Evolutionary conservation across 2,113 vertebrate genomes (phyloP).

Genomic region (Smithornis capensis): DNA sequence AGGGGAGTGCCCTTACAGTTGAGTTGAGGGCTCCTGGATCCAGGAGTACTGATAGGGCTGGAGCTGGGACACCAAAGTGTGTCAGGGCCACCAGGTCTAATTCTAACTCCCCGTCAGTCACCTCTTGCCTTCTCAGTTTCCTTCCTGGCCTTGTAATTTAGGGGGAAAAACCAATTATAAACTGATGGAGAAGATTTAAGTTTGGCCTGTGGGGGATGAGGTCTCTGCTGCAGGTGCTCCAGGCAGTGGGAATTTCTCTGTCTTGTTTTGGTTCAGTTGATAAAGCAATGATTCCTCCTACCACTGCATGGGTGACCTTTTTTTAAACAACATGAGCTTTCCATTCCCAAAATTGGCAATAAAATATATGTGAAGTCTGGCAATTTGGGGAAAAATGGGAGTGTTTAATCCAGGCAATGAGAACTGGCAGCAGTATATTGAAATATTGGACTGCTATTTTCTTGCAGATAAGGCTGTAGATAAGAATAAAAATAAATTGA

Average conservation of each 20-base stretch:
- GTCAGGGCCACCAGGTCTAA: neutral
- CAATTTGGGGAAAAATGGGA: neutral
- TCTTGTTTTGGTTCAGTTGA: neutral
- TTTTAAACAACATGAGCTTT: neutral
- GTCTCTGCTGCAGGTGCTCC: neutral
- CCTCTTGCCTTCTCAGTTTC: neutral
- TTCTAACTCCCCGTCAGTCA: neutral
- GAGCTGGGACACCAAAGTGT: neutral
- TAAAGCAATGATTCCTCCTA: neutral
- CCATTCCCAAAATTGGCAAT: neutral
- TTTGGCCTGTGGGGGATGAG: neutral
- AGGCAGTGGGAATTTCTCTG: neutral
- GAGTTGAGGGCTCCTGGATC: fast-evolving
- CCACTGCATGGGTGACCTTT: neutral
- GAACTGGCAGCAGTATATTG: neutral
- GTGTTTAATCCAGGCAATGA: neutral
- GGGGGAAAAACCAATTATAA: neutral
- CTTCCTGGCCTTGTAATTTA: neutral
- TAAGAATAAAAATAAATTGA: neutral
- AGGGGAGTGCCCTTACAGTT: neutral
- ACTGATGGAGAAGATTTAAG: neutral
- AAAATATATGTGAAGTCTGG: neutral
- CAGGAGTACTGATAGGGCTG: neutral
- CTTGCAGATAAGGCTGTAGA: neutral
- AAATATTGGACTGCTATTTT: neutral